Evolutionary conservation across 2,888 invertebrate species (phyloP).

Genomic region (Pardosa pseudoannulata): DNA sequence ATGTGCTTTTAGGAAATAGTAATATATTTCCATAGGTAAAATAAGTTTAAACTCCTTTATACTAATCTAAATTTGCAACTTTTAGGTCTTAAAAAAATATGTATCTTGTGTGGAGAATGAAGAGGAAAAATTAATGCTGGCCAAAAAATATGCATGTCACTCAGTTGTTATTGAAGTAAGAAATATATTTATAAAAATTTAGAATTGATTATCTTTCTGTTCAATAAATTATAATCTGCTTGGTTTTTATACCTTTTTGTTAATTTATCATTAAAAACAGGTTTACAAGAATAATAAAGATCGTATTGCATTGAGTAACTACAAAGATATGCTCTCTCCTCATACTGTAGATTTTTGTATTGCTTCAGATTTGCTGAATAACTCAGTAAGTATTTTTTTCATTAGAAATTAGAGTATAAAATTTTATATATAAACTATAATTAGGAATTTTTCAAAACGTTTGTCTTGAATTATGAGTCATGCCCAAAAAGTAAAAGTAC

Average conservation of each 20-base stretch:
- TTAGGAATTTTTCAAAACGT: no score
- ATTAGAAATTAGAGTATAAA: no score
- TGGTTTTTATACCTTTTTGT: neutral
- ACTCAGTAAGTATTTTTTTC: neutral
- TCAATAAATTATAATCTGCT: no score
- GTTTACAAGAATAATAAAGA: neutral
- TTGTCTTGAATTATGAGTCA: no score
- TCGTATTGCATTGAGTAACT: neutral
- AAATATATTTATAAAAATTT: no score
- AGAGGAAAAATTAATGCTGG: neutral
- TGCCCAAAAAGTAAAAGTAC: no score
- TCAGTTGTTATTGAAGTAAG: neutral
- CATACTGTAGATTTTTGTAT: neutral
- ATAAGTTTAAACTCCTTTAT: no score
- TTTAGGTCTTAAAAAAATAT: neutral
- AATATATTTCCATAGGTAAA: no score
- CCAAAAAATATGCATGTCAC: neutral
- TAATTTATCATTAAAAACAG: neutral
- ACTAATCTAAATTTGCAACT: no score
- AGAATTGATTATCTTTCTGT: no score
- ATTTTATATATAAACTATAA: no score
- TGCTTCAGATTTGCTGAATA: neutral
- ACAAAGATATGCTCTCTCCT: neutral
- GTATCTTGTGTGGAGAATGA: constrained; percentile 1
- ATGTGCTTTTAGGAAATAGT: no score